These are phyloP conservation scores for Morinoia aosen DNA, from an alignment of 2,888 invertebrate species.

Conservation along the genomic window DNA sequence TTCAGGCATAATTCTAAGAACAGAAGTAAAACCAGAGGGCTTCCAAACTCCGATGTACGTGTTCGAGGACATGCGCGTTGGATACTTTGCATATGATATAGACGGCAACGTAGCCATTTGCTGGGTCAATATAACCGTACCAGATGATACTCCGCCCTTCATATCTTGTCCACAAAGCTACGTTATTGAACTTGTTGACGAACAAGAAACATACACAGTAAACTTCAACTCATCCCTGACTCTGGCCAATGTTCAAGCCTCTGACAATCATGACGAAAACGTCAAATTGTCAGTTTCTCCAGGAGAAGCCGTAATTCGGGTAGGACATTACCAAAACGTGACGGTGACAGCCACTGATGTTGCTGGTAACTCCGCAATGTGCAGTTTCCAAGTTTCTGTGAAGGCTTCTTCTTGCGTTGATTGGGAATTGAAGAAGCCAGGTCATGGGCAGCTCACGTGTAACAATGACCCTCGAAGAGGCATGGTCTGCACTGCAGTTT, in stretches of 20 bases:
- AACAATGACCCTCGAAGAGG: constrained; percentile 78
- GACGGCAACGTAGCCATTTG: constrained; percentile 98
- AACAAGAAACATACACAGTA: constrained; percentile 89
- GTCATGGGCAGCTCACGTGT: constrained; percentile 90
- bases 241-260: constrained; percentile 56
- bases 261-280: constrained; percentile 63
- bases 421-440: constrained; percentile 92
- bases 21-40: constrained; percentile 92
- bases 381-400: constrained; percentile 93
- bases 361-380: constrained; percentile 88
- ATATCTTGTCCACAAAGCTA: constrained; percentile 94
- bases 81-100: constrained; percentile 96
- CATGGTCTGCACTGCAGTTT: constrained; percentile 89
- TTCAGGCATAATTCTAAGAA: constrained; percentile 91
- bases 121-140: constrained; percentile 94
- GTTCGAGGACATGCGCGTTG: constrained; percentile 91
- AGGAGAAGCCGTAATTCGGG: constrained; percentile 84
- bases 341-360: constrained; percentile 90
- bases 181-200: constrained; percentile 90
- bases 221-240: constrained; percentile 87
- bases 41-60: constrained; percentile 90
- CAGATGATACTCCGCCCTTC: constrained; percentile 91
- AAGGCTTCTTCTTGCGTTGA: constrained; percentile 95
- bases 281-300: constrained; percentile 77
- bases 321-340: constrained; percentile 89